These are phyloP conservation scores for Philereme vetulata DNA, from an alignment of 2,888 invertebrate genomes.

Conservation along the genomic window DNA sequence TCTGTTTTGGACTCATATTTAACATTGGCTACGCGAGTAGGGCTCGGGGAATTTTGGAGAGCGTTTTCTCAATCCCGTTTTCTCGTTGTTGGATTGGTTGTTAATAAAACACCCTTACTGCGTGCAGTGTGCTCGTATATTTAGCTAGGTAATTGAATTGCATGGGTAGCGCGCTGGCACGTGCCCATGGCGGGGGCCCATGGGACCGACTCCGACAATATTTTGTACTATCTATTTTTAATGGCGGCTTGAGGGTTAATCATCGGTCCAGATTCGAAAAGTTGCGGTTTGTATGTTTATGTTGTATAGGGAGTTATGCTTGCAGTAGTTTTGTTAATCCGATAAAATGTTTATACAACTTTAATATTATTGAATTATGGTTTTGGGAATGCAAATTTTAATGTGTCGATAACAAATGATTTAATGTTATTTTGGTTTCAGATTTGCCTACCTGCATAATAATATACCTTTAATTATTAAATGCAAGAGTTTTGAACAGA, in stretches of 20 bases:
- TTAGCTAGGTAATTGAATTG: slow-evolving; percentile 73
- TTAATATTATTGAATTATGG: slow-evolving; percentile 29
- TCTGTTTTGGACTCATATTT: no score
- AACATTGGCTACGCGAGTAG: no score
- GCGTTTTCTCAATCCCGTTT: no score
- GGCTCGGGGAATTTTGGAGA: no score
- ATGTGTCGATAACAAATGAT: slow-evolving; percentile 1
- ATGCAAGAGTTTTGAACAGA: no score
- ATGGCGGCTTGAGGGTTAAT: slow-evolving; percentile 72
- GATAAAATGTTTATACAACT: slow-evolving; percentile 37
- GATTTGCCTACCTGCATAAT: neutral
- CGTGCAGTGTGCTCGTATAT: slow-evolving; percentile 40
- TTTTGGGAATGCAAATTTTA: slow-evolving; percentile 3
- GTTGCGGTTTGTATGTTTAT: slow-evolving; percentile 50
- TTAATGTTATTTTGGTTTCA: slow-evolving; percentile 7
- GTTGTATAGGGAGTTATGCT: slow-evolving; percentile 41
- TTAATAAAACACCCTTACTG: neutral
- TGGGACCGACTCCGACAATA: slow-evolving; percentile 64
- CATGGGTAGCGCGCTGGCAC: slow-evolving; percentile 59
- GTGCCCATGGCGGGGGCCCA: slow-evolving; percentile 56
- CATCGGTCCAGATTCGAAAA: slow-evolving; percentile 65
- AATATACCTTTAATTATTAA: neutral
- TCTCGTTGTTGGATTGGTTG: no score
- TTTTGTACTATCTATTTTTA: slow-evolving; percentile 81
- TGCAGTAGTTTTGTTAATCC: slow-evolving; percentile 33